Conservation (phyloP, 2,888 invertebrate species). For the Pogonocherus hispidulus region DNA sequence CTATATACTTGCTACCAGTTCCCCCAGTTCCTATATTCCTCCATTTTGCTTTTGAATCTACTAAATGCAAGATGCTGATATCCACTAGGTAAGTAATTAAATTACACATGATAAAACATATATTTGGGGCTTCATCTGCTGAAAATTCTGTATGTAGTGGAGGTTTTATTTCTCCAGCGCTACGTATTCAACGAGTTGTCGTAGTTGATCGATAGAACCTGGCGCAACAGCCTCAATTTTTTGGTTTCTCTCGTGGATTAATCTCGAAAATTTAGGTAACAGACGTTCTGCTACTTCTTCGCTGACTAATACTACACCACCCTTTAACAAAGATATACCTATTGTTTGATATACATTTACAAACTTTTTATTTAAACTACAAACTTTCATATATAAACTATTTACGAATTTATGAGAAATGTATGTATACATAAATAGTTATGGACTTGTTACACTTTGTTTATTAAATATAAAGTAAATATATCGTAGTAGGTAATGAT, state of each 20-base stretch:
- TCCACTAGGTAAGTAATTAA: not conserved
- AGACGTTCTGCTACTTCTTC: constrained; percentile 88
- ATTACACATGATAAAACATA: constrained; percentile 11
- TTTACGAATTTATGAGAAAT: too few relatives aligned
- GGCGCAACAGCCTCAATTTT: constrained; percentile 87
- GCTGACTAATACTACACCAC: constrained; percentile 90
- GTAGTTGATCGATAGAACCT: constrained; percentile 88
- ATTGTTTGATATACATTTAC: constrained; percentile 4
- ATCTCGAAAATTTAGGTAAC: constrained; percentile 87
- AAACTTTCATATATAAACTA: too few relatives aligned
- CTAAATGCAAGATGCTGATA: too few relatives aligned
- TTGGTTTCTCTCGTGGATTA: constrained; percentile 86
- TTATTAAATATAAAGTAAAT: too few relatives aligned
- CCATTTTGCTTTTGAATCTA: too few relatives aligned
- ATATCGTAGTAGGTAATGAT: too few relatives aligned
- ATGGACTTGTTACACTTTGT: too few relatives aligned
- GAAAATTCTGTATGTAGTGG: constrained; percentile 94
- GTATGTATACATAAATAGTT: too few relatives aligned
- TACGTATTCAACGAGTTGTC: constrained; percentile 83
- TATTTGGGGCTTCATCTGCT: constrained; percentile 85
- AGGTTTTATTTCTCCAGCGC: constrained; percentile 88
- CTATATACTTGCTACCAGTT: too few relatives aligned
- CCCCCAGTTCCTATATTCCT: too few relatives aligned
- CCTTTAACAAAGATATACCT: constrained; percentile 72
- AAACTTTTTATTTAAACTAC: too few relatives aligned